Evolutionary conservation across 2,113 vertebrate genomes (phyloP), one percentile per base, ranked within the genome.

Genomic region (Plotosus lineatus): DNA sequence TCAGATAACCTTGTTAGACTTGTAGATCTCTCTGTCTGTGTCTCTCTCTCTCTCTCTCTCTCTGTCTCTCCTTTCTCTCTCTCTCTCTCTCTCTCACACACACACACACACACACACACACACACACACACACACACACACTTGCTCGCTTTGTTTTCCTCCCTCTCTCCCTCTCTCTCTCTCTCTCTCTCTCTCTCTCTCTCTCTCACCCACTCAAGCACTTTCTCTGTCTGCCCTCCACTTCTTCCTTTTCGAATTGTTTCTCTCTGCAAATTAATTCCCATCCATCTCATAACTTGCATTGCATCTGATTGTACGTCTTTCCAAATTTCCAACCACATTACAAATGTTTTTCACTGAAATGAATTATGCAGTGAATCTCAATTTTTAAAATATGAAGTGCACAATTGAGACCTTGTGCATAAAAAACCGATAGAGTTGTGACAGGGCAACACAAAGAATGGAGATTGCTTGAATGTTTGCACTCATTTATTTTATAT

Each of bases 1-100:
- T 56, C 69, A 65, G 28, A 53, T 79, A 38, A 79, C 77, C 69
- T 83, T 65, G 17, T 26, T 48, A 83, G 60, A 75, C 68, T 74
- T 68, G 46, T n/a, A 19, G 19, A n/a, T 19, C 17, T n/a, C 82
- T 56, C 68, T 55, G 7, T 26, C 53, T 36, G 23, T 74, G 40
- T 42, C 19, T 38, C 31, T 15, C 31, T 58, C 61, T 61, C 36
- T 40, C 21, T 48, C 74, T 58, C 33, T 77, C 61, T 60, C 66
- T 44, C 56, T 33, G 31, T 33, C 69, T 63, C 40, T 50, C 6
- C 44, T 31, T 12, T 61, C 21, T 31, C 6, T 61, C 56, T 63
- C 8, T 63, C 28, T 63, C 28, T 31, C 26, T 38, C 31, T 65
- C 31, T 66, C 63, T 40, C n/a, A n/a, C n/a, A n/a, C n/a, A n/a